Conservation (phyloP, 1,140 invertebrate genomes). For the Vanessa tameamea region DNA sequence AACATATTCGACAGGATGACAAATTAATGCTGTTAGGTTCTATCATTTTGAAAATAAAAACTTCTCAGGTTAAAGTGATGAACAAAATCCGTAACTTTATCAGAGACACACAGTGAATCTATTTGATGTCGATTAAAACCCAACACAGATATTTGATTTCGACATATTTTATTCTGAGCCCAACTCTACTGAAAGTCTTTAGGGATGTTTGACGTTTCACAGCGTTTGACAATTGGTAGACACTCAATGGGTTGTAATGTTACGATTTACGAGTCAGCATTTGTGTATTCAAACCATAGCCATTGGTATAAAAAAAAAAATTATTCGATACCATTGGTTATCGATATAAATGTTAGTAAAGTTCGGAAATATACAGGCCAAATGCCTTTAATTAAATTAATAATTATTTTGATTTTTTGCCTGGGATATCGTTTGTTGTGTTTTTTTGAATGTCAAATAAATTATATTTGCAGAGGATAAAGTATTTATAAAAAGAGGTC, state of each 20-base stretch:
- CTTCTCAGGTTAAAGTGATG: slow-evolving; percentile 44
- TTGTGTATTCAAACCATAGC: not conserved
- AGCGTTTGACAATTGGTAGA: not conserved
- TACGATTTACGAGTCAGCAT: no score
- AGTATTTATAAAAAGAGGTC: no score
- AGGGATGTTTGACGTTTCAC: slow-evolving; percentile 19
- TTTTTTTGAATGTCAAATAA: no score
- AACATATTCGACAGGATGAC: slow-evolving; percentile 71
- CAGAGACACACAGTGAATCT: slow-evolving; percentile 15
- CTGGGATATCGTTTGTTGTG: no score
- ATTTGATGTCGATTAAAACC: slow-evolving; percentile 18
- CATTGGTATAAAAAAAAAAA: no score
- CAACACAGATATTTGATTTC: slow-evolving; percentile 25
- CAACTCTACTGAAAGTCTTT: slow-evolving; percentile 22
- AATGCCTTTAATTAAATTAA: no score
- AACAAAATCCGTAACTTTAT: slow-evolving; percentile 43
- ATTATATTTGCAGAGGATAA: no score
- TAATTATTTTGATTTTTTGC: no score
- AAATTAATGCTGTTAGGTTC: slow-evolving; percentile 54
- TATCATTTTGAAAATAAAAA: slow-evolving; percentile 54
- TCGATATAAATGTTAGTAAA: no score
- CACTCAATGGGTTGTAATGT: not conserved
- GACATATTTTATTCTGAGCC: slow-evolving; percentile 22
- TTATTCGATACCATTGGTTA: no score
- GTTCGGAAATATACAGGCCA: no score